phyloP scores from a whole-genome alignment of 2,797 vertebrate species.

The Catharus ustulatus region DNA sequence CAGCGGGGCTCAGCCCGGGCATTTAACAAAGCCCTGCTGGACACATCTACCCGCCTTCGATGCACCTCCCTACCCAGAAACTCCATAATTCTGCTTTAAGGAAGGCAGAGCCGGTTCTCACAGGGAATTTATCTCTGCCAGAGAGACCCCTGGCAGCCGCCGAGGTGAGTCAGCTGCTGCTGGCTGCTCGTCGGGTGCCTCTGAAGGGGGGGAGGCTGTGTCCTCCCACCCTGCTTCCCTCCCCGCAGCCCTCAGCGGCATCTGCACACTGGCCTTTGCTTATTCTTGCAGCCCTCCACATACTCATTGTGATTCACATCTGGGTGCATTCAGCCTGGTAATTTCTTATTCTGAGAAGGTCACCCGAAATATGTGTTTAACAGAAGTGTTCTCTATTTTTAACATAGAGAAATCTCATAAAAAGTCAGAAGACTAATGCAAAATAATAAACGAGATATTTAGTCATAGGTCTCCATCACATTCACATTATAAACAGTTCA shows the following conservation, averaged over 20 bases:
- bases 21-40: not conserved
- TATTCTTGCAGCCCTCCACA: not conserved
- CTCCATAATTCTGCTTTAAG: not conserved
- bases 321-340: constrained; percentile 15
- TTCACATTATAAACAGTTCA: constrained; percentile 5
- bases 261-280: not conserved
- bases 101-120: not conserved
- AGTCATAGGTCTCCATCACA: constrained; percentile 53
- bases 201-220: not conserved
- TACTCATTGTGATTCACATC: constrained; percentile 32
- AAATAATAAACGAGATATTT: constrained; percentile 65
- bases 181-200: not conserved
- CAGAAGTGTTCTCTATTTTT: constrained; percentile 37
- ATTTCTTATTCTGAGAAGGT: constrained; percentile 54
- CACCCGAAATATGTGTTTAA: not conserved
- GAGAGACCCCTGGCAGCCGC: not conserved
- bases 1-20: not conserved
- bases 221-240: not conserved
- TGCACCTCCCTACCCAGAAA: not conserved
- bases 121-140: not conserved
- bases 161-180: not conserved
- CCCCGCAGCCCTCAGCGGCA: not conserved
- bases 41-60: not conserved
- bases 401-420: constrained; percentile 20
- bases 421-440: constrained; percentile 36